Base-by-base conservation (phyloP, 2,888 invertebrate species). In the Octonoba sinensis region DNA sequence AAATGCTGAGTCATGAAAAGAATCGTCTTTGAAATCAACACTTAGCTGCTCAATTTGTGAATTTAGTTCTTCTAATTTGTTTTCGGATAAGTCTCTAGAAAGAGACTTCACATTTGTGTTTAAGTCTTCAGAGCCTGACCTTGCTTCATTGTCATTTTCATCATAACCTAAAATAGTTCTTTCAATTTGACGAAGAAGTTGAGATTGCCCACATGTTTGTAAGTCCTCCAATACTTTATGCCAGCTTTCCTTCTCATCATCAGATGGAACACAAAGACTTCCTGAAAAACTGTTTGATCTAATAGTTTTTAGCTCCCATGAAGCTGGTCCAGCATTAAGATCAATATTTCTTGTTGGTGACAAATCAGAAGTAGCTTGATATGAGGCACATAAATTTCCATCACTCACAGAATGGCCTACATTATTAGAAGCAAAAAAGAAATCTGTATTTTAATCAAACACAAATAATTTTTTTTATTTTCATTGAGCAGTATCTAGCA, bases 211-310 rank as follows among this genome's bases (percentile, higher is more conserved):
- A 66, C 87, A 86, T 8, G 86, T 86, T 76, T 87, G 87, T 49
- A 87, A 82, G n/a, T 87, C 87, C 72, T 87, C 87, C 60, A 88
- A 82, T 16, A 87, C 86, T 57, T 86, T 85, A 57, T 85, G 84
- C 87, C 87, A 86, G 66, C 83, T 84, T 20, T 78, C 82, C 18
- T 84, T 84, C 24, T 83, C 84, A 51, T 79, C 82, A 44, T 82
- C 83, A n/a, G 85, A 85, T 56, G 73, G 76, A 15, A 74, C 66
- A 24, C 72, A 78, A 2, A 57, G 66, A 24, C 82, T 82, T 12
- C 71, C 82, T 51, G 82, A 70, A 65, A 57, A 75, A 83, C 86
- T 86, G 71, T 86, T 86, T 49, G 85, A 70, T 64, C 85, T 84
- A 16, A 78, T 74, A 44, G 76, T 81, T 46, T 71, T 75, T 44